Evolutionary conservation across 2,113 vertebrate species (phyloP), one percentile per base, ranked within the genome.

Genomic region (Gobio gobio): DNA sequence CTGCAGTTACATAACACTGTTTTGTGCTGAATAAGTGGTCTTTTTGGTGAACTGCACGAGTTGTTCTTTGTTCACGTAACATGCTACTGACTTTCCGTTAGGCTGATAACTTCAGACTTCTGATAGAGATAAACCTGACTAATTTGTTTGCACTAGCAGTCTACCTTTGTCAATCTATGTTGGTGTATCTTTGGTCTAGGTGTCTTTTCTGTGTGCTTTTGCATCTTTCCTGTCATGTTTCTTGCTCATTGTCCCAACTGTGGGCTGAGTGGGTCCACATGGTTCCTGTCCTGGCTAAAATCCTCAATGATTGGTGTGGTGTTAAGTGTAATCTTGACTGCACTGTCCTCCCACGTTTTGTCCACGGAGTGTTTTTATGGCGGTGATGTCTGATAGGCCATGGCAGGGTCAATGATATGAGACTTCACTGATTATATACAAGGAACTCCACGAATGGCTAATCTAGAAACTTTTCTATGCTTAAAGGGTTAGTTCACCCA

Each of bases 291-390:
- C 66, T 66, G 45, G 33, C 45, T 47, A 24, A 70, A 59, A 43
- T 51, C 74, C 70, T 51, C 61, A 47, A 22, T 87, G 77, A 75
- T 49, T 80, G 59, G 78, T 68, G 78, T 68, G 78, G 45, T 68
- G 43, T 81, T 36, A 76, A 76, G 61, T 81, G 16, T n/a, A 33
- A 81, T 68, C 78, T 80, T 82, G 45, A 75, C 66, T 64, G 14
- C n/a, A 29, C 59, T 80, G 56, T 74, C 66, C 16, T 84, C 77
- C 72, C 58, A 81, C 24, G 3, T 26, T 61, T 47, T 77, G 47
- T 81, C 45, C 58, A 83, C 5, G 0, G 24, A 26, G 76, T 22
- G 51, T 64, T 77, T 80, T 74, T 61, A 36, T 68, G 16, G 5
- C 14, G 13, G 58, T 73, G 36, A 20, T 63, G 83, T 77, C 59